These are phyloP conservation scores for Eulemur rufifrons DNA, from an alignment of 2,113 vertebrate genomes.

Conservation along the genomic window DNA sequence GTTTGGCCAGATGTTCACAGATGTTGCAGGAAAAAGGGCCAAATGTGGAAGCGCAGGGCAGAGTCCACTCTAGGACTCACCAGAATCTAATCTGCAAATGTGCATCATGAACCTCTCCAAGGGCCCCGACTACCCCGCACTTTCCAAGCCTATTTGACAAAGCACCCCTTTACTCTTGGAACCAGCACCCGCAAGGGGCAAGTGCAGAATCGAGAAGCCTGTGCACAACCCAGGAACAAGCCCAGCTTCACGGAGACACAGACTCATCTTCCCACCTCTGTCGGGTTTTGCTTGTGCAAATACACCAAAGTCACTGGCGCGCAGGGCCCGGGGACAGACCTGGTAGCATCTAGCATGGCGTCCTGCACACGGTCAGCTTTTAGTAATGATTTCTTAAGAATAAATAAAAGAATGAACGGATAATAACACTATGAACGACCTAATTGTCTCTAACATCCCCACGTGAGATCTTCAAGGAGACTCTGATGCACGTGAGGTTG, in stretches of 20 bases:
- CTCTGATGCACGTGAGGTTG: neutral
- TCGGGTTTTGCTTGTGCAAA: neutral
- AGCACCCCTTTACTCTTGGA: neutral
- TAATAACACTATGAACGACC: too few relatives aligned
- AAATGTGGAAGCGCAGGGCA: too few relatives aligned
- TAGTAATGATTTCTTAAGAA: neutral
- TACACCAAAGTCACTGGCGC: fast-evolving
- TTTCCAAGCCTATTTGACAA: fast-evolving
- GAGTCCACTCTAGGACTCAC: fast-evolving
- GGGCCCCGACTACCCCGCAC: fast-evolving
- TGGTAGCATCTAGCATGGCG: fast-evolving
- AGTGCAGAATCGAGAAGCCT: neutral
- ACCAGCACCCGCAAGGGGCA: neutral
- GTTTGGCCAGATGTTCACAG: neutral
- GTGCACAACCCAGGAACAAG: fast-evolving
- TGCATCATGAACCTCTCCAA: fast-evolving
- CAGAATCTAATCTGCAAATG: neutral
- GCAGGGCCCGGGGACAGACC: neutral
- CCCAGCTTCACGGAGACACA: neutral
- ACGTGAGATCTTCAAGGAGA: neutral
- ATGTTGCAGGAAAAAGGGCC: neutral
- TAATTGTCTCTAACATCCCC: neutral
- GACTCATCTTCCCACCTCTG: fast-evolving
- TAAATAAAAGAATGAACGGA: neutral
- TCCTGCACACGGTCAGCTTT: neutral